Base-by-base conservation (phyloP, 2,113 vertebrate genomes). In the Sorex fumeus region DNA sequence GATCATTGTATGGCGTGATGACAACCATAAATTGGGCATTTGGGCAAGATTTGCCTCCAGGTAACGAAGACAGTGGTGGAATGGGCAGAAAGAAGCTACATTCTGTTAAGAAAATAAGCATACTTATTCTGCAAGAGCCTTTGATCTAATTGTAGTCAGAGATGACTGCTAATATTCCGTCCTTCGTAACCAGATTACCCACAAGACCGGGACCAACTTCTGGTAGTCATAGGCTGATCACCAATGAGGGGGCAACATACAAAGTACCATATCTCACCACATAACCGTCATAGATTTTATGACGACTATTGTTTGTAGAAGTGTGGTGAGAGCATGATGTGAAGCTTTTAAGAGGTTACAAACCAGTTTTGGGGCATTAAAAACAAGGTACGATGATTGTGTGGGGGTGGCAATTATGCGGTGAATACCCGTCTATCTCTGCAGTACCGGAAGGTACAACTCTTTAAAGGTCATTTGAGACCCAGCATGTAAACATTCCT, bases 401-500 rank as follows among this genome's bases (percentile, higher is more conserved):
- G 57, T 60, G 57, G 57, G 19, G 6, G 57, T 60, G 57, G 21
- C 57, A 19, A 19, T 60, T 60, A 60, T 60, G 57, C 18, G 19
- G 57, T 60, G 6, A 60, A 60, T 21, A 13, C 6, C 57, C 16
- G 57, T 23, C 57, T 40, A 81, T 47, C 16, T 27, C 1, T 34
- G 30, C 32, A 71, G 50, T 2, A 53, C 21, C 76, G 50, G 62
- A 18, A 88, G 84, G 8, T 45, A 40, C 21, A 82, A 16, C 12
- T 28, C 60, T 25, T 36, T 69, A 8, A 40, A 69, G 12, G 60
- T 30, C 81, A 85, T 88, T 47, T 81, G 76, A 87, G 84, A 82
- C 36, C 50, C 5, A 62, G 18, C 27, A 62, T 10, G n/a, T n/a
- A 50, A 90, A 77, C 0, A 0, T 77, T 69, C 23, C 78, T 71